Evolutionary conservation across 2,113 vertebrate genomes (phyloP), one percentile per base, ranked within the genome.

Genomic region (Hyperopisus bebe): DNA sequence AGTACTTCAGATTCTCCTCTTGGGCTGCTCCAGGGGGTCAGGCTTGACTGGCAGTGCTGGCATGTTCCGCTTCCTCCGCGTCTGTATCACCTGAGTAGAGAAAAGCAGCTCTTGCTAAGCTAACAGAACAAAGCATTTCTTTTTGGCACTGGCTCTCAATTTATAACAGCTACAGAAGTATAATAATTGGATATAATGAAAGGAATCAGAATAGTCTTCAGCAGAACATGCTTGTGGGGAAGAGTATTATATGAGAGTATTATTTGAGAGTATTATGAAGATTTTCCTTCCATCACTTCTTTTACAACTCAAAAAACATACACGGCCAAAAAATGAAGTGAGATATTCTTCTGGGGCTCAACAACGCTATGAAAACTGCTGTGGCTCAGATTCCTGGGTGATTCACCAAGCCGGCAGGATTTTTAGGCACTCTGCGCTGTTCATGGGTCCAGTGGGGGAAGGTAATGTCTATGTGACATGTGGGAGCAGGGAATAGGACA

Each of bases 1-100:
- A 97, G 95, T 99, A 99, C 95, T 98, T 99, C 94, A 99, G 97
- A 93, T 98, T 99, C 94, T 99, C 95, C 97, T 98, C 95, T 99
- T 99, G 95, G 99, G 99, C 95, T 99, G 98, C 94, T 99, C 98
- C 97, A 99, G 95, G 90, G 98, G 99, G 96, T 98, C 99, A 98
- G 99, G 98, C 98, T 99, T 99, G 95, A 96, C 96, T 92, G 96
- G 97, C 91, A 99, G 97, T 0, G 98, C 97, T 96, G 98, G 98
- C 97, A 98, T 98, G 96, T 99, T 98, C 96, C 99, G 99, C 95
- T 99, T 98, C 94, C 97, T 97, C 95, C 99, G 98, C 95, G 99
- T 98, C 96, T 99, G 99, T 98, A 99, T 99, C 91, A 99, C 98
- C 99, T 99, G 94, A 0, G 70, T n/a, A 89, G 48, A 35, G 48